Percentiles rank a stretch among this genome's conserved stretches.
phyloP scores from a whole-genome alignment of 2,888 invertebrate species.

The Daptonema setosum region DNA sequence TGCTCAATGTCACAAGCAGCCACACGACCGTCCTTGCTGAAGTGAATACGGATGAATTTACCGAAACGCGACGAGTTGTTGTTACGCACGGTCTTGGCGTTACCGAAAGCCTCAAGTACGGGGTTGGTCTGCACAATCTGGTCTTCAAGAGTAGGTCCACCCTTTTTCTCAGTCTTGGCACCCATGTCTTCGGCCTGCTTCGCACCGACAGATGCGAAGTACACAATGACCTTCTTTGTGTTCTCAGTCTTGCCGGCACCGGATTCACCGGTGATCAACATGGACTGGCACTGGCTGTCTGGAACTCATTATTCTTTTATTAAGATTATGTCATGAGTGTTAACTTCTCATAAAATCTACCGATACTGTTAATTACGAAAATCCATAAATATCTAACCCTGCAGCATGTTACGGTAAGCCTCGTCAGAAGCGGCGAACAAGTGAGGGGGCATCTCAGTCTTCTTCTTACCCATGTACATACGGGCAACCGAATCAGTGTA shows the following conservation, averaged over 20 bases:
- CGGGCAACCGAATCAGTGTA: slow-evolving; percentile 56
- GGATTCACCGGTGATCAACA: slow-evolving; percentile 2
- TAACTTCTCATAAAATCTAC: no score
- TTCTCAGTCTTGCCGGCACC: slow-evolving; percentile 2
- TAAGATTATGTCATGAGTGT: no score
- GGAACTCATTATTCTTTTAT: no score
- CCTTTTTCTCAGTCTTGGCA: not conserved
- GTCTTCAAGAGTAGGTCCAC: slow-evolving; percentile 67
- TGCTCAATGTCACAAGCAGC: slow-evolving; percentile 99
- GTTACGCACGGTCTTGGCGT: slow-evolving; percentile 98
- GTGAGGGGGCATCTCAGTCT: slow-evolving; percentile 96
- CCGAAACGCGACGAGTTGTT: slow-evolving; percentile 99
- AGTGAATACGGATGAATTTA: slow-evolving; percentile 99
- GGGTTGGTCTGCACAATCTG: slow-evolving; percentile 98
- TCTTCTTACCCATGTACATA: slow-evolving; percentile 92
- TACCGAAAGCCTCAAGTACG: slow-evolving; percentile 93
- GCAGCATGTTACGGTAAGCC: slow-evolving; percentile 97
- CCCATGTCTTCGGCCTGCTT: slow-evolving; percentile 8
- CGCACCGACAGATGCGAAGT: not conserved
- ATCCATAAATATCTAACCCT: slow-evolving; percentile 45
- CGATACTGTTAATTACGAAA: no score
- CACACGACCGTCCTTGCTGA: slow-evolving; percentile 92
- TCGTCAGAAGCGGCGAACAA: slow-evolving; percentile 98
- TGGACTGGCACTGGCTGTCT: slow-evolving; percentile 1
- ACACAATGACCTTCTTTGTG: slow-evolving; percentile 1